A percentile compares a stretch with the other conserved stretches of the same genome.
Conservation (phyloP, 2,888 invertebrate genomes). For the Automeris io region DNA sequence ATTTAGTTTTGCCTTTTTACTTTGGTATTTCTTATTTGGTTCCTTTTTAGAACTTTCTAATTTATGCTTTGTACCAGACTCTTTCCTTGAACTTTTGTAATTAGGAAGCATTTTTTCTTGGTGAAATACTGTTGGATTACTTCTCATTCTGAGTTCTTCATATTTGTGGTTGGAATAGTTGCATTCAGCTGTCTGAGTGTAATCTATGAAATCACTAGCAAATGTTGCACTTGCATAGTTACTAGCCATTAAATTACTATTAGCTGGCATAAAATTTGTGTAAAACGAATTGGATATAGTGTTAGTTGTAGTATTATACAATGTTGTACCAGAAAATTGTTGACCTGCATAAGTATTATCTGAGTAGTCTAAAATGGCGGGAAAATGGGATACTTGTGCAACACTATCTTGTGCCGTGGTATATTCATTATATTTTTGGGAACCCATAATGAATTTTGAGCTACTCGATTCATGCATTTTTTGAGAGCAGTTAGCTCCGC, state of each 20-base stretch:
- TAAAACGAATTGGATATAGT: conserved; percentile 69
- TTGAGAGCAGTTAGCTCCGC: conserved; percentile 56
- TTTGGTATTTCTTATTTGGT: conserved; percentile 61
- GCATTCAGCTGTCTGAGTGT: conserved; percentile 61
- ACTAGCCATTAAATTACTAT: conserved; percentile 56
- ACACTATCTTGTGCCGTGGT: conserved; percentile 52
- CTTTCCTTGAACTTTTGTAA: conserved; percentile 56
- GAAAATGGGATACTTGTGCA: conserved; percentile 69
- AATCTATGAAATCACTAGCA: conserved; percentile 61
- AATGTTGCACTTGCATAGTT: conserved; percentile 60
- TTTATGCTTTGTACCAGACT: conserved; percentile 63
- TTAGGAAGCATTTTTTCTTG: conserved; percentile 50
- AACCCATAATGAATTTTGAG: conserved; percentile 45
- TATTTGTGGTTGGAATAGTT: conserved; percentile 65
- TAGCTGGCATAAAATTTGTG: conserved; percentile 63
- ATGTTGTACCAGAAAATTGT: conserved; percentile 61
- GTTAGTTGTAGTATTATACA: conserved; percentile 64
- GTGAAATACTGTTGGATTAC: conserved; percentile 44
- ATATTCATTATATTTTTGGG: conserved; percentile 62
- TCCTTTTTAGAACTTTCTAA: conserved; percentile 70
- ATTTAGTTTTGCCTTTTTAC: conserved; percentile 51
- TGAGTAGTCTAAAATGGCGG: conserved; percentile 62
- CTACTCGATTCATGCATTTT: conserved; percentile 48
- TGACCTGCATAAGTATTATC: conserved; percentile 60
- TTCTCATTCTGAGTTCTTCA: conserved; percentile 63